These are phyloP conservation scores for Antedon bifida DNA, from an alignment of 35 echinoderm and acorn worm species.

Conservation along the genomic window DNA sequence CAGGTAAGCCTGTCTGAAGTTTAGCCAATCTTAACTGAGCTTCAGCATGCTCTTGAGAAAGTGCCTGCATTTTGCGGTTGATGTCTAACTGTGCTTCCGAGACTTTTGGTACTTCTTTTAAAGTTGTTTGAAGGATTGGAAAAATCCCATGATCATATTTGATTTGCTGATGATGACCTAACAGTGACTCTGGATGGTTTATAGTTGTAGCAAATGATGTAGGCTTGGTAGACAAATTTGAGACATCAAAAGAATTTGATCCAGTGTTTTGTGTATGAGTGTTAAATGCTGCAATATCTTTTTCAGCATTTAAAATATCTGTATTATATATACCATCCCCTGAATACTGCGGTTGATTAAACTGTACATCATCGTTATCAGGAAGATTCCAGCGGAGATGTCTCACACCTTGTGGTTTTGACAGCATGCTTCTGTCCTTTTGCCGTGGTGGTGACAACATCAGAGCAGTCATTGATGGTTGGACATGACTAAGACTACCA, in stretches of 20 bases:
- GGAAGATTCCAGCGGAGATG: neutral
- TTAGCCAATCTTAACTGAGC: neutral
- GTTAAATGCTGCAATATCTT: too few species aligned
- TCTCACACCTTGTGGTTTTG: neutral
- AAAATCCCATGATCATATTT: neutral
- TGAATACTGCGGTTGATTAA: neutral
- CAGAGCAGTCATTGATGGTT: neutral
- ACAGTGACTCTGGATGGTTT: too few species aligned
- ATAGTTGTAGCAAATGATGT: too few species aligned
- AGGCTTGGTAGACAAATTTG: too few species aligned
- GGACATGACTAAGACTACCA: neutral
- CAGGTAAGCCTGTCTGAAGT: neutral
- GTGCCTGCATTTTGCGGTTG: neutral
- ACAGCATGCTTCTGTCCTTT: neutral
- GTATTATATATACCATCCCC: neutral
- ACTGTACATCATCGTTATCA: neutral
- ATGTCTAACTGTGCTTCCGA: neutral
- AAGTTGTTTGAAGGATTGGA: neutral
- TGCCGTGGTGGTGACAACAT: neutral
- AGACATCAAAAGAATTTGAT: too few species aligned
- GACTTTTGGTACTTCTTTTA: neutral
- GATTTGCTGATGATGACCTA: neutral
- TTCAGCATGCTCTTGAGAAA: neutral
- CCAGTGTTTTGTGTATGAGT: too few species aligned
- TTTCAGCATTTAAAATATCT: neutral